These are phyloP conservation scores for Pantala flavescens DNA, from an alignment of 1,140 invertebrate genomes.

Conservation along the genomic window DNA sequence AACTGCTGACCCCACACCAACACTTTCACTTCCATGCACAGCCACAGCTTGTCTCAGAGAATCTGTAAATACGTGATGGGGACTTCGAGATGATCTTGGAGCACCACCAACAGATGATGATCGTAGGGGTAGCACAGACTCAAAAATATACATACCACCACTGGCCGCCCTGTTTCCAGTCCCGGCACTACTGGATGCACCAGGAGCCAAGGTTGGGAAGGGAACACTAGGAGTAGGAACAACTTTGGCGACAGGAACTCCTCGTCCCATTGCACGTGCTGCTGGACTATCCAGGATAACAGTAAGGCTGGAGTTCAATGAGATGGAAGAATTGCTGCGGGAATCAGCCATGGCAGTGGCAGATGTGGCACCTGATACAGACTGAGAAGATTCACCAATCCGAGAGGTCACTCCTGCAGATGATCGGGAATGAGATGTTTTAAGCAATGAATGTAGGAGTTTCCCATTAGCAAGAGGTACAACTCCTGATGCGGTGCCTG, in stretches of 20 bases:
- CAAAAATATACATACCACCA: not conserved
- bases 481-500: constrained; percentile 41
- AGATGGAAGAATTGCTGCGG: constrained; percentile 42
- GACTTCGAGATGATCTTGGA: constrained; percentile 21
- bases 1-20: constrained; percentile 15
- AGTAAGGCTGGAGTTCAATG: constrained; percentile 48
- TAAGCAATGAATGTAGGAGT: constrained; percentile 23
- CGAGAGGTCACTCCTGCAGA: constrained; percentile 27
- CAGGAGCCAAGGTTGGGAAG: not conserved
- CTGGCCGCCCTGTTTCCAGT: not conserved
- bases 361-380: not conserved
- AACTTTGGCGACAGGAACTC: not conserved
- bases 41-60: constrained; percentile 20
- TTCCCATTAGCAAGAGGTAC: constrained; percentile 35
- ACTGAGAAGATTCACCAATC: constrained; percentile 24
- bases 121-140: not conserved
- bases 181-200: not conserved
- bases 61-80: constrained; percentile 26
- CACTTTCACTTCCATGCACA: constrained; percentile 6
- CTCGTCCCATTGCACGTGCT: constrained; percentile 21
- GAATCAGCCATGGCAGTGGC: constrained; percentile 29
- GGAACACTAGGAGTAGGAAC: not conserved
- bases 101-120: not conserved
- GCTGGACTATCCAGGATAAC: constrained; percentile 48
- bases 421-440: constrained; percentile 29